Evolutionary conservation across 1,140 invertebrate species (phyloP).

Genomic region (Drosophila kepulauana): DNA sequence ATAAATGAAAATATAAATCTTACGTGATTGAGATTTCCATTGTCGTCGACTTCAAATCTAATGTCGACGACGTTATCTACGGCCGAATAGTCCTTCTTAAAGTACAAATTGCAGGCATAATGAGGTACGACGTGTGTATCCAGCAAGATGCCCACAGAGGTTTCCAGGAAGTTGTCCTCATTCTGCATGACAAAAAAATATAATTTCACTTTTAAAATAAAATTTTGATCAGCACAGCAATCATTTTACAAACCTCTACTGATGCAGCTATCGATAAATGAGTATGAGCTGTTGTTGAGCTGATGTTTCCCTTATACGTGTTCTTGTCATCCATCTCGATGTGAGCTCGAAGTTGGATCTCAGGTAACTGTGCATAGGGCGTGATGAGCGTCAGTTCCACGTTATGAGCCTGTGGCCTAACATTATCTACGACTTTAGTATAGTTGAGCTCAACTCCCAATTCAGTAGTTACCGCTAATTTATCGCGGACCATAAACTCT

Average conservation of each 20-base stretch:
- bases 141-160: slow-evolving; percentile 86
- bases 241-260: slow-evolving; percentile 84
- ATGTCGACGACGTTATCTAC: slow-evolving; percentile 87
- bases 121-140: slow-evolving; percentile 87
- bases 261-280: slow-evolving; percentile 85
- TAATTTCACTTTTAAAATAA: neutral
- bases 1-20: neutral
- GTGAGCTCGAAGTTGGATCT: slow-evolving; percentile 85
- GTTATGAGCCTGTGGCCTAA: slow-evolving; percentile 85
- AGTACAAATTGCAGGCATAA: slow-evolving; percentile 87
- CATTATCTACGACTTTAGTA: slow-evolving; percentile 85
- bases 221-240: slow-evolving; percentile 5
- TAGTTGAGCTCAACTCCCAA: slow-evolving; percentile 85
- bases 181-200: slow-evolving; percentile 73
- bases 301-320: slow-evolving; percentile 86
- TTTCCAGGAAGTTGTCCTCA: slow-evolving; percentile 88
- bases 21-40: slow-evolving; percentile 69
- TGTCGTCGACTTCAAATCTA: slow-evolving; percentile 86
- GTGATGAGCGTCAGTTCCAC: slow-evolving; percentile 86
- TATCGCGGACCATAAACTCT: slow-evolving; percentile 85
- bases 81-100: slow-evolving; percentile 89
- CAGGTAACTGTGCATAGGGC: slow-evolving; percentile 86
- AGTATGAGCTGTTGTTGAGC: slow-evolving; percentile 85
- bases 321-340: slow-evolving; percentile 86
- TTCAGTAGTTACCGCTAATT: slow-evolving; percentile 82